A percentile compares a stretch with the other conserved stretches of the same genome.
Evolutionary conservation across 2,113 vertebrate species (phyloP).

Genomic region (Centrocercus urophasianus): DNA sequence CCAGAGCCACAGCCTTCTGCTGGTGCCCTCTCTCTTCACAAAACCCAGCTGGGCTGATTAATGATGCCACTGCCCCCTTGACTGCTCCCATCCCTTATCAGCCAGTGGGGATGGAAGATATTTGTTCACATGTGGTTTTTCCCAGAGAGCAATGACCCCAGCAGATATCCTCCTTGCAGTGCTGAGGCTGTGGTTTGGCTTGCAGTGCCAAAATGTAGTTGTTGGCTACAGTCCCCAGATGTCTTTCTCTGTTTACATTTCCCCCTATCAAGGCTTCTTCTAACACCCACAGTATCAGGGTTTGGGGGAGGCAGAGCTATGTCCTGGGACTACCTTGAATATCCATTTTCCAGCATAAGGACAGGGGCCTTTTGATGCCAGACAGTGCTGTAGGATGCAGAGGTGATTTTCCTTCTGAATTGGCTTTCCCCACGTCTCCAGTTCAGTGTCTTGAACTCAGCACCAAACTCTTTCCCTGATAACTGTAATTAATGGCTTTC

Average conservation of each 20-base stretch:
- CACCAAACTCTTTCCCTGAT: slow-evolving; percentile 22
- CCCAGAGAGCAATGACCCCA: background rate
- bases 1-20: background rate
- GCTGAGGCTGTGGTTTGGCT: background rate
- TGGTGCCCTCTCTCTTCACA: background rate
- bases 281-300: slow-evolving; percentile 5
- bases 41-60: background rate
- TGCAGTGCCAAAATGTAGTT: background rate
- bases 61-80: fast-evolving
- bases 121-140: background rate
- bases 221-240: slow-evolving; percentile 38
- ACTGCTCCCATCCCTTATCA: background rate
- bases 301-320: background rate
- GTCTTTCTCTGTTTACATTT: slow-evolving; percentile 50
- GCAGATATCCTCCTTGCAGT: background rate
- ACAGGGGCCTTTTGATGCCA: background rate
- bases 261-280: slow-evolving; percentile 35
- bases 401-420: background rate
- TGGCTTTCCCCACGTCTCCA: background rate
- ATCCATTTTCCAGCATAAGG: slow-evolving; percentile 21
- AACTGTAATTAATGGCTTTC: slow-evolving; percentile 34
- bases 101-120: background rate
- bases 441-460: slow-evolving; percentile 4
- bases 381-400: background rate
- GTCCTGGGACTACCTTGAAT: slow-evolving; percentile 10